Evolutionary conservation across 2,113 vertebrate species (phyloP).

Genomic region (Myotis davidii): DNA sequence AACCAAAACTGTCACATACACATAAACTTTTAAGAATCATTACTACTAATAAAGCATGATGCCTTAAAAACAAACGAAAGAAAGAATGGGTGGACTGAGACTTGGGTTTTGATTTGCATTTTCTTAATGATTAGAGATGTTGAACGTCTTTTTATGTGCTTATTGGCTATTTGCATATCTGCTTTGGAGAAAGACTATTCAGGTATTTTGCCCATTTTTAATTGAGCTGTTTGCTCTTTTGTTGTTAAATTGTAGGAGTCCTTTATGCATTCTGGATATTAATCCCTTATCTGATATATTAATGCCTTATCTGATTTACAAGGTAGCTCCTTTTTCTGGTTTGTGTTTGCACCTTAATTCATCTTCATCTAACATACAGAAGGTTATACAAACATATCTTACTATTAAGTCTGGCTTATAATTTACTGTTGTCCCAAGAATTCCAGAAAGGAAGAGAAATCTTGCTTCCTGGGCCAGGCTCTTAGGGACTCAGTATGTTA

Average conservation of each 20-base stretch:
- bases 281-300: neutral
- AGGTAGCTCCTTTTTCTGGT: neutral
- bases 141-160: neutral
- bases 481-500: neutral
- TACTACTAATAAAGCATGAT: neutral
- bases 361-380: neutral
- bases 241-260: conserved; percentile 23
- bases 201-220: neutral
- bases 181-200: neutral
- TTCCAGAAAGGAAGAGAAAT: conserved; percentile 52
- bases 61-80: neutral
- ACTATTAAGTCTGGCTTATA: neutral
- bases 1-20: neutral
- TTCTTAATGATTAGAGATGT: conserved; percentile 2
- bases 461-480: neutral
- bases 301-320: neutral
- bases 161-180: neutral
- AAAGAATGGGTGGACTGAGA: neutral
- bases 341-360: neutral
- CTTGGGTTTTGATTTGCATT: conserved; percentile 7
- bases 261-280: conserved; percentile 15
- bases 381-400: conserved; percentile 12
- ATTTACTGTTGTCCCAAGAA: conserved; percentile 41
- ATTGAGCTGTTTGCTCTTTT: neutral
- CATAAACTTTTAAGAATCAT: conserved; percentile 25